Conservation (phyloP, 2,797 vertebrate genomes). For the Lutra lutra region DNA sequence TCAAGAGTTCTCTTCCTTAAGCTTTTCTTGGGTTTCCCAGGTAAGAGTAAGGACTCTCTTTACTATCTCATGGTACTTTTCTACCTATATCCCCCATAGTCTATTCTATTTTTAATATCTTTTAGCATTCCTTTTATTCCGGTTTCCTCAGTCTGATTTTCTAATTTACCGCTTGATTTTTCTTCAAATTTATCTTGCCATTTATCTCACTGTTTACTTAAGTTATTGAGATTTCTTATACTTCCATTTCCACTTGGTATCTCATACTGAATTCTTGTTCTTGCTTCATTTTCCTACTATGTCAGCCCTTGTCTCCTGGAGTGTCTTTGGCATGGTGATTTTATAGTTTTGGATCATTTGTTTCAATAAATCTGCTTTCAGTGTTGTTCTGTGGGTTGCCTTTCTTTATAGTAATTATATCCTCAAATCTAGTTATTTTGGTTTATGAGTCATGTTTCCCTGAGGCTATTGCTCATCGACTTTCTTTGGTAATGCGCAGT, state of each 20-base stretch:
- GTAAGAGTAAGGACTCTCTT: not conserved
- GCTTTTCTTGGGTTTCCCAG: not conserved
- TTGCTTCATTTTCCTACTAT: not conserved
- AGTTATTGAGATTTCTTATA: not conserved
- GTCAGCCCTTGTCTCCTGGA: not conserved
- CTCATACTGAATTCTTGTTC: not conserved
- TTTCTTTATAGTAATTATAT: slow-evolving; percentile 4
- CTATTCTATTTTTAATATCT: slow-evolving; percentile 1
- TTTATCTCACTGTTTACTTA: slow-evolving; percentile 11
- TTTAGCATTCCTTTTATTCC: slow-evolving; percentile 17
- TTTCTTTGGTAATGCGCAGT: not conserved
- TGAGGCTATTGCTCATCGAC: not conserved
- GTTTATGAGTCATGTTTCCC: not conserved
- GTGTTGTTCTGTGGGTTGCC: not conserved
- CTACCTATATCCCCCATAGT: not conserved
- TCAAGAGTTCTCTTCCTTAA: not conserved
- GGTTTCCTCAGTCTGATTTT: not conserved
- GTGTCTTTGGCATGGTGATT: not conserved
- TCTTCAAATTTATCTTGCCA: not conserved
- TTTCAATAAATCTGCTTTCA: slow-evolving; percentile 2
- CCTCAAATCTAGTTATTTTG: slow-evolving; percentile 42
- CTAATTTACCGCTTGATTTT: slow-evolving; percentile 26
- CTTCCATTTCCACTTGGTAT: not conserved
- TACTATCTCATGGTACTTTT: not conserved
- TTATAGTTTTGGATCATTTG: slow-evolving; percentile 31